Percentiles rank a stretch among this genome's conserved stretches.
phyloP scores from a whole-genome alignment of 2,113 vertebrate species.

The Bungarus multicinctus region DNA sequence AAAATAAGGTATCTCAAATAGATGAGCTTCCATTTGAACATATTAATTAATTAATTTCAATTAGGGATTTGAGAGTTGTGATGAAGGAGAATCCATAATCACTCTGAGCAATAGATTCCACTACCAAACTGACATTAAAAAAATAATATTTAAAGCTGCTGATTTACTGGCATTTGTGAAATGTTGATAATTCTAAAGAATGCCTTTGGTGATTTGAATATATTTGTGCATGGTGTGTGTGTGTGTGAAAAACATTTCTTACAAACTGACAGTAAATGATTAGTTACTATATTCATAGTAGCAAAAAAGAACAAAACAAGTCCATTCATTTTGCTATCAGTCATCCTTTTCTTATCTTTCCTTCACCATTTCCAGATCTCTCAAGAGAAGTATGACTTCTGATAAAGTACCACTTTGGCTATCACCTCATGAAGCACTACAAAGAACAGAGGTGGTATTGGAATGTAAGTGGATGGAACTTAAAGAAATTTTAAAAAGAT shows the following conservation, averaged over 20 bases:
- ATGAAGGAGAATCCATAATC: neutral
- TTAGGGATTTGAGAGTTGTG: neutral
- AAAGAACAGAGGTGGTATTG: no score
- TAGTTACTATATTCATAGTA: neutral
- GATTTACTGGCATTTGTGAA: neutral
- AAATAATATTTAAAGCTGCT: neutral
- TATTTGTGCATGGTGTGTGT: neutral
- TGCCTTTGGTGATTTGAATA: neutral
- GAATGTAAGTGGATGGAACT: no score
- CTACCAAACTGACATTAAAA: neutral
- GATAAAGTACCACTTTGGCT: neutral
- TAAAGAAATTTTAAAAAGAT: no score
- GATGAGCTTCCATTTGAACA: neutral
- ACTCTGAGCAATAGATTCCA: neutral
- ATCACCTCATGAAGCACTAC: no score
- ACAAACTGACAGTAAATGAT: neutral
- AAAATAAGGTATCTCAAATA: neutral
- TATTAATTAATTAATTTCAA: neutral
- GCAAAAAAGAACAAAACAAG: neutral
- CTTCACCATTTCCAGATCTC: neutral
- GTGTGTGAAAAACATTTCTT: neutral
- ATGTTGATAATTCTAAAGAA: neutral
- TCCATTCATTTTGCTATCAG: neutral
- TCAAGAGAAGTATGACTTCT: neutral
- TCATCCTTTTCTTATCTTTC: neutral